phyloP scores from a whole-genome alignment of 1,140 invertebrate genomes.

The Octopus sinensis region DNA sequence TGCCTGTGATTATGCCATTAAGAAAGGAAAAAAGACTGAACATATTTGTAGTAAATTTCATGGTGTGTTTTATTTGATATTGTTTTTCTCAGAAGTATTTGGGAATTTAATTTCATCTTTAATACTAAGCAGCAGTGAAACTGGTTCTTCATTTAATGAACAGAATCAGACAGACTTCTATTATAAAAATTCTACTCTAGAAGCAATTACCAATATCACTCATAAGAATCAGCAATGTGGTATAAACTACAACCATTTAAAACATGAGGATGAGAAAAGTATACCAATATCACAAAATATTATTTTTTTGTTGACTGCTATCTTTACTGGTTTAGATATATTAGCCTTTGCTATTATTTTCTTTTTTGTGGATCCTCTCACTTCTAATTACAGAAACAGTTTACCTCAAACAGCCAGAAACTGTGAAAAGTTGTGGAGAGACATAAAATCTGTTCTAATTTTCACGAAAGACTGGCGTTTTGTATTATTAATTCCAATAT shows the following conservation, averaged over 20 bases:
- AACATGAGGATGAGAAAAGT: conserved; percentile 23
- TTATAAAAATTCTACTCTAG: neutral
- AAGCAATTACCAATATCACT: neutral
- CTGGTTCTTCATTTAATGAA: neutral
- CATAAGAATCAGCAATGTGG: conserved; percentile 29
- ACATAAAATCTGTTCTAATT: conserved; percentile 33
- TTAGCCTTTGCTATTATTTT: conserved; percentile 34
- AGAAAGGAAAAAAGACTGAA: conserved; percentile 33
- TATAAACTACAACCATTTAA: conserved; percentile 36
- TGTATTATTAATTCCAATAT: conserved; percentile 31
- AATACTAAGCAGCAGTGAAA: neutral
- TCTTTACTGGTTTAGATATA: conserved; percentile 35
- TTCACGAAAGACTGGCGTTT: conserved; percentile 34
- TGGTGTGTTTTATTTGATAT: conserved; percentile 41
- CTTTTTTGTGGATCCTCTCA: conserved; percentile 39
- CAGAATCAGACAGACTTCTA: no score
- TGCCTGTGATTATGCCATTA: conserved; percentile 36
- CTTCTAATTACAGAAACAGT: conserved; percentile 18
- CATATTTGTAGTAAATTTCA: conserved; percentile 43
- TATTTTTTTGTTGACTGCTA: conserved; percentile 28
- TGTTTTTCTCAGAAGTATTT: conserved; percentile 10
- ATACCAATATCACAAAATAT: no score
- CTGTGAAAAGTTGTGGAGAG: conserved; percentile 25
- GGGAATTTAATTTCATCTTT: conserved; percentile 13
- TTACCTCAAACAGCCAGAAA: conserved; percentile 3